Evolutionary conservation across 2,113 vertebrate species (phyloP).

Genomic region (Amia ocellicauda): DNA sequence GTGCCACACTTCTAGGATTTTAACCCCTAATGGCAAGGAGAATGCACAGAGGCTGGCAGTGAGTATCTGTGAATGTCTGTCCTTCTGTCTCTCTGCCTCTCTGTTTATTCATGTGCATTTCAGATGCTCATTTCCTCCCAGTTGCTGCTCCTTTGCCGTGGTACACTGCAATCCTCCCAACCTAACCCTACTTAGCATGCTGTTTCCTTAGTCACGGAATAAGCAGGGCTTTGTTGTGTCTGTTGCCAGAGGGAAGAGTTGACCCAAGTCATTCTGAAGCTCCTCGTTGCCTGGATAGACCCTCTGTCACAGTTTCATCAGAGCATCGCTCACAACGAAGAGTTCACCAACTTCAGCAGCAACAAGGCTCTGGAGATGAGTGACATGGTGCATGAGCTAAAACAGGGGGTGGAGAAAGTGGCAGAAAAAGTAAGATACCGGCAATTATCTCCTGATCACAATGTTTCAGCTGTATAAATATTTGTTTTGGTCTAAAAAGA

Average conservation of each 20-base stretch:
- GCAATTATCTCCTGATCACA: accelerated
- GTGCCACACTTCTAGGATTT: constrained; percentile 71
- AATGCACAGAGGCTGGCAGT: constrained; percentile 60
- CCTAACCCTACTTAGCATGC: neutral
- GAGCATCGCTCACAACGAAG: constrained; percentile 54
- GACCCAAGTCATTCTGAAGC: constrained; percentile 67
- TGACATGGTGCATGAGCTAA: constrained; percentile 70
- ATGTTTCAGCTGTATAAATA: neutral
- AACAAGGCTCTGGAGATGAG: constrained; percentile 74
- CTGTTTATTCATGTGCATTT: neutral
- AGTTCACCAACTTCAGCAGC: constrained; percentile 62
- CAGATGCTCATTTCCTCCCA: neutral
- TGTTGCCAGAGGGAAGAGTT: constrained; percentile 64
- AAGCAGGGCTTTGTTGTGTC: no score
- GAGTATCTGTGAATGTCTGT: constrained; percentile 20
- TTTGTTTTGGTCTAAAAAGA: no score
- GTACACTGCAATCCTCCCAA: no score
- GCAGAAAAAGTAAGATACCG: constrained; percentile 62
- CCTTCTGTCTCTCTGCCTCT: no score
- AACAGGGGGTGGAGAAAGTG: constrained; percentile 69
- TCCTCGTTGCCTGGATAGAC: constrained; percentile 72
- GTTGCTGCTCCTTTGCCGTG: no score
- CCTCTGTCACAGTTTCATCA: constrained; percentile 72
- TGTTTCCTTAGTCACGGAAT: neutral
- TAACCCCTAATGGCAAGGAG: constrained; percentile 66